Base-by-base conservation (phyloP, 2,888 invertebrate species). In the Lasioglossum calceatum region DNA sequence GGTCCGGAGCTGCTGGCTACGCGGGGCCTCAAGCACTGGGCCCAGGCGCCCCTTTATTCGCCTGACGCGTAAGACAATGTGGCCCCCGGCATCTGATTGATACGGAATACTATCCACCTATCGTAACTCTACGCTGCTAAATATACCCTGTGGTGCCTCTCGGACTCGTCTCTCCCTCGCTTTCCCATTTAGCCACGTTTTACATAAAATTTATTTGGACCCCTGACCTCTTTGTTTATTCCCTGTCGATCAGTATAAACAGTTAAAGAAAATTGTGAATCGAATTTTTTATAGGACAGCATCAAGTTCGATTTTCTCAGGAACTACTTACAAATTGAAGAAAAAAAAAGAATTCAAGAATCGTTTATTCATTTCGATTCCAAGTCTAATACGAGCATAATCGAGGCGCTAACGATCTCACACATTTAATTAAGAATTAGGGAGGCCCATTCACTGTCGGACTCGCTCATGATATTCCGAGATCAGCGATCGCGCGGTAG, bases 21-120 rank as follows among this genome's bases (percentile, higher is more conserved):
- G 87, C 87, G 82, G 86, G 87, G 83, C 86, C 90, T 85, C 84
- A 74, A 89, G 83, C 90, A 86, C 84, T 79, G 85, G 80, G 89
- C 79, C 83, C 88, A 85, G 81, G 87, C 88, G 86, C 85, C 90
- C 92, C 92, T 93, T 93, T 94, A 94, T 94, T 92, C 91, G 92
- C 88, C 92, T 91, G 91, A 92, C 92, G 88, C 92, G 91, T 93
- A 93, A 94, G 93, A 95, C 94, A 94, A 95, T 94, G 93, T 90
- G 89, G 89, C 91, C 88, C 92, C 91, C 90, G 91, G 92, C 92
- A 89, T 94, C 92, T 94, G 94, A 95, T 95, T 94, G 94, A 95
- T 95, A 94, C 92, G 93, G 93, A 93, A 94, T 94, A 94, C 92
- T 92, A 93, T 93, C 92, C 91, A 84, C 89, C 92, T 93, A 93